phyloP scores from a whole-genome alignment of 2,888 invertebrate genomes.

The Eretmocerus hayati region DNA sequence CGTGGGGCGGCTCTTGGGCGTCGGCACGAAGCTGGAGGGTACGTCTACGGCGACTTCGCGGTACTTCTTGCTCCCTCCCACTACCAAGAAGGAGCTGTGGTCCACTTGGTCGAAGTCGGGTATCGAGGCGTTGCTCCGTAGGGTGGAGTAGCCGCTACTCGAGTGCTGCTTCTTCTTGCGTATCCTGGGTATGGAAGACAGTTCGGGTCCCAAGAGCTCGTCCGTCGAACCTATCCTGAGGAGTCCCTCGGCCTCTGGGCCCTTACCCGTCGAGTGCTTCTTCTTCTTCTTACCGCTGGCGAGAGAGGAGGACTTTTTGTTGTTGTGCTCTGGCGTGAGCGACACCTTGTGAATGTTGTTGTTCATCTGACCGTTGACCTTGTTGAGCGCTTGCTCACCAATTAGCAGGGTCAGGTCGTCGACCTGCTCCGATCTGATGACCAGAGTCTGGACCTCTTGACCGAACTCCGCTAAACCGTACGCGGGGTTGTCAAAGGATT shows the following conservation, averaged over 20 bases:
- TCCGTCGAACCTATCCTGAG: constrained; percentile 37
- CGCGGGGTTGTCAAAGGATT: constrained; percentile 43
- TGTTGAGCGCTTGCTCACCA: constrained; percentile 28
- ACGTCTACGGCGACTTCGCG: constrained; percentile 45
- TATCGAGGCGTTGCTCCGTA: constrained; percentile 39
- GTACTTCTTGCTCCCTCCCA: constrained; percentile 32
- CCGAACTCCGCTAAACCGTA: constrained; percentile 34
- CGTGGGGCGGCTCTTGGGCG: constrained; percentile 42
- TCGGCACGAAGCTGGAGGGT: constrained; percentile 42
- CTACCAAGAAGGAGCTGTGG: constrained; percentile 32
- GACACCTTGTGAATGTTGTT: constrained; percentile 1
- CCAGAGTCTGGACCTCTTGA: constrained; percentile 34
- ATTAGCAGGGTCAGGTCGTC: constrained; percentile 39
- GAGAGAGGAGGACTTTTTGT: constrained; percentile 7
- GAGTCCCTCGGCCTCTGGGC: constrained; percentile 33
- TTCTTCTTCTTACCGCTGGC: constrained; percentile 10
- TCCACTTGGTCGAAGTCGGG: constrained; percentile 32
- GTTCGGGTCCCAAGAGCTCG: constrained; percentile 30
- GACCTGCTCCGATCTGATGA: constrained; percentile 37
- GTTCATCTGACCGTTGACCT: constrained; percentile 13
- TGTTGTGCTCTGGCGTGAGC: not conserved
- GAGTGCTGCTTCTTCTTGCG: constrained; percentile 38
- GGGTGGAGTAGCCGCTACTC: constrained; percentile 43
- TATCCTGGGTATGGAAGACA: constrained; percentile 21
- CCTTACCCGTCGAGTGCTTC: constrained; percentile 21